Evolutionary conservation across 1,140 invertebrate genomes (phyloP).

Genomic region (Drosophila truncata): DNA sequence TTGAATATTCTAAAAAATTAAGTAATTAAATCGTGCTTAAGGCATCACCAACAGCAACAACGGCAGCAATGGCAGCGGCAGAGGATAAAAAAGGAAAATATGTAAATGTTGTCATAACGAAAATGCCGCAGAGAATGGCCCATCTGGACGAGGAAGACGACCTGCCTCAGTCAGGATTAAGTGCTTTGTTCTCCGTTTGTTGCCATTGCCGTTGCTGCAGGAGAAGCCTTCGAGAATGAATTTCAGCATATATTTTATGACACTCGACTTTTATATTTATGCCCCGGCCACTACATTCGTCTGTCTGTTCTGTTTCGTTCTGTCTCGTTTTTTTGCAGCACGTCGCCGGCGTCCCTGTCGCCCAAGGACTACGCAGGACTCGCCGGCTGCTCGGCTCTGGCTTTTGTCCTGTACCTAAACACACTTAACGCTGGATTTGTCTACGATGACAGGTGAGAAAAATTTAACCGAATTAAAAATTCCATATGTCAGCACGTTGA

Average conservation of each 20-base stretch:
- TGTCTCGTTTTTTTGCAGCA: conserved; percentile 48
- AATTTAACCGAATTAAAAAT: conserved; percentile 85
- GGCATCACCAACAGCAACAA: conserved; percentile 15
- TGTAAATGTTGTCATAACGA: conserved; percentile 54
- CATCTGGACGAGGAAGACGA: conserved; percentile 40
- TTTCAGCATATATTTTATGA: conserved; percentile 81
- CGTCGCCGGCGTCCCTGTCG: conserved; percentile 17
- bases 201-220: conserved; percentile 26
- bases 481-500: conserved; percentile 82
- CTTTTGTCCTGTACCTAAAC: conserved; percentile 94
- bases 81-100: conserved; percentile 43
- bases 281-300: conserved; percentile 55
- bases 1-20: conserved; percentile 39
- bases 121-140: conserved; percentile 53
- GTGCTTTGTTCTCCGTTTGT: conserved; percentile 48
- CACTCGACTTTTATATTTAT: conserved; percentile 81
- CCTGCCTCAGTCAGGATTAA: conserved; percentile 58
- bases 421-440: conserved; percentile 96
- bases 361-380: conserved; percentile 90
- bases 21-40: conserved; percentile 50
- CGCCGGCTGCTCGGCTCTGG: conserved; percentile 89
- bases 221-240: conserved; percentile 68
- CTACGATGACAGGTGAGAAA: conserved; percentile 93
- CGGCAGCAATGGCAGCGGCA: conserved; percentile 8
- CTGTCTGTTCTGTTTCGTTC: too few relatives aligned